A percentile compares a stretch with the other conserved stretches of the same genome.
These are phyloP conservation scores for Pteropus rufus DNA, from an alignment of 2,797 vertebrate genomes.

Conservation along the genomic window DNA sequence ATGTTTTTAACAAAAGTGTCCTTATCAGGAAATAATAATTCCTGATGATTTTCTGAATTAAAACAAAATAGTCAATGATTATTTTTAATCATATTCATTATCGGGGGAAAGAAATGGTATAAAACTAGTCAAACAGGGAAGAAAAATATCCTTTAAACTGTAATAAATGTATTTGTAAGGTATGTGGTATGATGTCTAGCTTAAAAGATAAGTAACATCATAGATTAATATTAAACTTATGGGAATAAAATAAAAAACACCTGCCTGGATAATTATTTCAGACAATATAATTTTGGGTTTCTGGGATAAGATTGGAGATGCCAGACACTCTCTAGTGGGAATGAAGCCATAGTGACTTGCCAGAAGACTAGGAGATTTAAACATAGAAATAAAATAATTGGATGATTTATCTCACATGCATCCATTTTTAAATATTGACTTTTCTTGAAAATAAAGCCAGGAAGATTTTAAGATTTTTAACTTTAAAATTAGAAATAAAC, in stretches of 20 bases:
- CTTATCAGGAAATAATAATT: not conserved
- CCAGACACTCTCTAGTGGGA: accelerated
- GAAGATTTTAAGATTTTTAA: not conserved
- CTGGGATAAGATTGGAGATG: not conserved
- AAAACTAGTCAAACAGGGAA: not conserved
- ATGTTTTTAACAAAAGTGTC: not conserved
- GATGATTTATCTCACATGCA: not conserved
- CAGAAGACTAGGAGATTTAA: not conserved
- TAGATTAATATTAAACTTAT: not conserved
- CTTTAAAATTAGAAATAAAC: not conserved
- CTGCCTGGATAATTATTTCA: not conserved
- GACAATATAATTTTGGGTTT: not conserved
- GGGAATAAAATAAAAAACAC: not conserved
- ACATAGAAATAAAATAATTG: not conserved
- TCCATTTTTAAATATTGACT: not conserved
- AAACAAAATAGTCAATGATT: not conserved
- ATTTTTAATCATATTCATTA: not conserved
- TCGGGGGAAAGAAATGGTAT: not conserved
- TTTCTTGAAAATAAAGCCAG: not conserved
- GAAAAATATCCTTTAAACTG: not conserved
- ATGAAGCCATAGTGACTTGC: not conserved
- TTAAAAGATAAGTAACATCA: not conserved
- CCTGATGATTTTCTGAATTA: not conserved
- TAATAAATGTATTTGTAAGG: not conserved
- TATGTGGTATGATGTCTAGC: not conserved